Evolutionary conservation across 2,797 vertebrate genomes (phyloP).

Genomic region (Enteromius radiatus): DNA sequence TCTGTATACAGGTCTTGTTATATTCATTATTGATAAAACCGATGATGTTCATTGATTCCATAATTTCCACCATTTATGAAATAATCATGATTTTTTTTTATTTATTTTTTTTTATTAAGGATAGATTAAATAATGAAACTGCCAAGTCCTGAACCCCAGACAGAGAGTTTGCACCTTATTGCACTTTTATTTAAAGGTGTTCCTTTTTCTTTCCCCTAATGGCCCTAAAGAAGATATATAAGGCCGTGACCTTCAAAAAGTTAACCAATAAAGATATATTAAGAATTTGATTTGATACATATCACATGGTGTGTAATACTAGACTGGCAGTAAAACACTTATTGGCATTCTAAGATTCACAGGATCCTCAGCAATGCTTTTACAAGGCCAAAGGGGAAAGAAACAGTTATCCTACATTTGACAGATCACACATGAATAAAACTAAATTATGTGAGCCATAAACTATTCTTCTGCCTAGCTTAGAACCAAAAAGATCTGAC

Average conservation of each 20-base stretch:
- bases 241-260: constrained; percentile 57
- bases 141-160: background rate
- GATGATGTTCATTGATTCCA: background rate
- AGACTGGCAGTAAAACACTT: constrained; percentile 54
- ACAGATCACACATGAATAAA: constrained; percentile 64
- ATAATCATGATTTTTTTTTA: background rate
- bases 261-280: constrained; percentile 59
- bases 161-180: background rate
- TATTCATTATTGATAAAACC: background rate
- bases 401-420: constrained; percentile 50
- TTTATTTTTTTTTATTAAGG: too few relatives aligned
- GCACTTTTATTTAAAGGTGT: constrained; percentile 12
- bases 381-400: constrained; percentile 50
- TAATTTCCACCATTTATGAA: background rate
- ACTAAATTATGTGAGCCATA: constrained; percentile 38
- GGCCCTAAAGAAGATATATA: background rate
- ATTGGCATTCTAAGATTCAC: constrained; percentile 55
- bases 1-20: background rate
- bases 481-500: constrained; percentile 13
- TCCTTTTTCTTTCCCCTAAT: background rate
- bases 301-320: constrained; percentile 54
- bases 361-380: constrained; percentile 52
- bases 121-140: background rate
- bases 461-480: background rate
- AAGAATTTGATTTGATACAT: constrained; percentile 59